phyloP scores from a whole-genome alignment of 1,140 invertebrate species.

The Drosophila sulfurigaster region DNA sequence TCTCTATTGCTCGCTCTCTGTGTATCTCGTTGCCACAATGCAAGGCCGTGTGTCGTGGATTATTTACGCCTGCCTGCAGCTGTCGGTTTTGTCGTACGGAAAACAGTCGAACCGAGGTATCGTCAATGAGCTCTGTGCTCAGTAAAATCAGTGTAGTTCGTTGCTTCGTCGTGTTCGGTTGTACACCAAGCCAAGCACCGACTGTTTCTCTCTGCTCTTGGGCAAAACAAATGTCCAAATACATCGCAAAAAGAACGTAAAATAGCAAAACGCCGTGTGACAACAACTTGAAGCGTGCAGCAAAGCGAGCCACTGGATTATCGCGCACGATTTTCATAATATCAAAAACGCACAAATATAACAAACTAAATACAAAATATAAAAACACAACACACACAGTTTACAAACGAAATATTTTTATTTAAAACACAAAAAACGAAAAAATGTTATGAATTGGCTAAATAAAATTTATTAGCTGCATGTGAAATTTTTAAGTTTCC shows the following conservation, averaged over 20 bases:
- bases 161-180: slow-evolving; percentile 83
- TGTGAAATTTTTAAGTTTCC: slow-evolving; percentile 48
- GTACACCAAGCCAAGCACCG: slow-evolving; percentile 56
- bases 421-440: neutral
- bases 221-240: slow-evolving; percentile 10
- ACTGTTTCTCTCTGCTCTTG: slow-evolving; percentile 38
- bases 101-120: slow-evolving; percentile 72
- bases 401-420: slow-evolving; percentile 41
- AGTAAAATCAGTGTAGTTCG: slow-evolving; percentile 83
- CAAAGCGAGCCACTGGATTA: slow-evolving; percentile 84
- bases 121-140: slow-evolving; percentile 56
- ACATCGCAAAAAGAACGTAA: slow-evolving; percentile 61
- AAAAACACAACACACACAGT: slow-evolving; percentile 27
- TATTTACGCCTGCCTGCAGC: slow-evolving; percentile 63
- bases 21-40: slow-evolving; percentile 81
- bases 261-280: slow-evolving; percentile 32
- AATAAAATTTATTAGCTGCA: slow-evolving; percentile 42
- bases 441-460: slow-evolving; percentile 64
- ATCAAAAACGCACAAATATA: slow-evolving; percentile 1
- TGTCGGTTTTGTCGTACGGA: slow-evolving; percentile 37
- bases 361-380: slow-evolving; percentile 26
- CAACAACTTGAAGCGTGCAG: slow-evolving; percentile 84
- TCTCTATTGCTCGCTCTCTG: slow-evolving; percentile 85
- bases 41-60: slow-evolving; percentile 84
- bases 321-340: slow-evolving; percentile 78